phyloP scores from a whole-genome alignment of 2,113 vertebrate genomes.

The Oriolus oriolus region DNA sequence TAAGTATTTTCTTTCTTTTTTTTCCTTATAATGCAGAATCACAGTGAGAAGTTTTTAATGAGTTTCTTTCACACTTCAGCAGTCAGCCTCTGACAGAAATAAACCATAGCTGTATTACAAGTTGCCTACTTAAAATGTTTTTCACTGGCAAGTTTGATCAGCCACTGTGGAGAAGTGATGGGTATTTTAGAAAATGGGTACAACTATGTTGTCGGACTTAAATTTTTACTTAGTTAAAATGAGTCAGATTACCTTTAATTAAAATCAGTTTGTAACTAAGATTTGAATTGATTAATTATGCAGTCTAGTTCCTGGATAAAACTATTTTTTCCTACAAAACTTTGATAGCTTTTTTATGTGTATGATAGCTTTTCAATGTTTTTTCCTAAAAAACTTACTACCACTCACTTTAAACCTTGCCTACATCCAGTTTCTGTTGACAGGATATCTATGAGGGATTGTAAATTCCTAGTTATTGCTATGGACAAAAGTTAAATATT shows the following conservation, averaged over 20 bases:
- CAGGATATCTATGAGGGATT: not conserved
- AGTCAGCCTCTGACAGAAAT: conserved; percentile 73
- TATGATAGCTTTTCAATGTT: not conserved
- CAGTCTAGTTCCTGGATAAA: not conserved
- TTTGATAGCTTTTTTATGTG: not conserved
- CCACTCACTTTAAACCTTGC: not conserved
- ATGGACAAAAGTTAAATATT: not conserved
- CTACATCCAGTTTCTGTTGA: not conserved
- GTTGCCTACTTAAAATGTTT: conserved; percentile 72
- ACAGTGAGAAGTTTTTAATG: conserved; percentile 79
- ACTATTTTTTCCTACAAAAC: not conserved
- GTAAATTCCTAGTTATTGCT: not conserved
- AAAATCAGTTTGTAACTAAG: not conserved
- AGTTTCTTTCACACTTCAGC: conserved; percentile 78
- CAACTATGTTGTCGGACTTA: conserved; percentile 24
- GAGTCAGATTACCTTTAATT: not conserved
- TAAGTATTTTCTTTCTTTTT: conserved; percentile 55
- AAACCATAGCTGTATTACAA: conserved; percentile 69
- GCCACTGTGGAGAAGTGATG: conserved; percentile 59
- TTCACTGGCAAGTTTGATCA: conserved; percentile 71
- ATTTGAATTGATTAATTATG: conserved; percentile 6
- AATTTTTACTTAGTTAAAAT: not conserved
- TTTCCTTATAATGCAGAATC: conserved; percentile 65
- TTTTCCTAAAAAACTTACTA: not conserved
- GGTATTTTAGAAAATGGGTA: conserved; percentile 52